Base-by-base conservation (phyloP, 1,140 invertebrate species). In the Drosophila dunni region DNA sequence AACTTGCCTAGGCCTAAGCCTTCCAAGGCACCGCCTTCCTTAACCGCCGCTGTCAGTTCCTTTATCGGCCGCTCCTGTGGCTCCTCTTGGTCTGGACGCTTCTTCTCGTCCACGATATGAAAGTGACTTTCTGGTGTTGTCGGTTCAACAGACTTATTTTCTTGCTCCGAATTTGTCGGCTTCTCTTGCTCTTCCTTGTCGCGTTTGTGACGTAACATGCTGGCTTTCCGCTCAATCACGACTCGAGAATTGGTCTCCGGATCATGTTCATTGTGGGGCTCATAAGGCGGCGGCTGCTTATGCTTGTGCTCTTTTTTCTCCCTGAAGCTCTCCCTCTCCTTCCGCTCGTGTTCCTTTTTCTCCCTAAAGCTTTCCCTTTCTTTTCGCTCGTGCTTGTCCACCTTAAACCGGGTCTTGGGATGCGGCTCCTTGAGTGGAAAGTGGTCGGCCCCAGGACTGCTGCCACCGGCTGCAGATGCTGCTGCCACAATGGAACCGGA, bases 171-270 rank as follows among this genome's bases (percentile, higher is more conserved):
- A 11, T 62, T 50, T 45, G 51, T n/a, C 24, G 61, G 34, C 33
- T 73, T 77, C 5, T 53, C 36, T 0, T 60, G 58, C 38, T 62
- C 54, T 9, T 81, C 60, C 40, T 72, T 57, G 3, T 71, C 75
- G 10, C 48, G 53, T 15, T 75, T 76, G 17, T 77, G 79, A 24
- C 85, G 70, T 54, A 92, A 40, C 42, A 92, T 63, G 38, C 91
- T 92, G 57, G 75, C 71, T 1, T 91, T 77, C 7, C 91, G 77
- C 29, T 92, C 91, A 44, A 66, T 91, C 40, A 92, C 91, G 68
- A 92, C 69, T 54, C 90, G 82, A 29, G 85, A 78, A 58, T 91
- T 92, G 24, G 73, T 80, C 57, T 92, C 91, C 34, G 90, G 86
- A 78, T 92, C 90, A 75, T 91, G 79, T 61, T 91, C 90, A 66